Percentiles rank a stretch among this genome's conserved stretches.
phyloP scores from a whole-genome alignment of 2,888 invertebrate species.

The Malacosoma neustria region DNA sequence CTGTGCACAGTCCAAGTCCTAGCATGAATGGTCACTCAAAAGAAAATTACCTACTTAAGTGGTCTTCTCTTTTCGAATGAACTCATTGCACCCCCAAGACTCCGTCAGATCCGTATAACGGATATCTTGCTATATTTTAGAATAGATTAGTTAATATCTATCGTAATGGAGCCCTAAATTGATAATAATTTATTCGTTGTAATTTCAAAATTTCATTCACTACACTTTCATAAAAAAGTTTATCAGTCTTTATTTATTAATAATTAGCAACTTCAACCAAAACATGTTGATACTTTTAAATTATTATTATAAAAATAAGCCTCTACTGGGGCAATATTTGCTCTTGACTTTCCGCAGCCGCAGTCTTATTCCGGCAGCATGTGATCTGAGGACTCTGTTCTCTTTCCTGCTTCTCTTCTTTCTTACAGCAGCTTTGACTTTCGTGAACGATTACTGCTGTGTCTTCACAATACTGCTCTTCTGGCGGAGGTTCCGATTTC shows the following conservation, averaged over 20 bases:
- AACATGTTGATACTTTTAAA: background rate
- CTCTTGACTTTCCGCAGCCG: conserved; percentile 52
- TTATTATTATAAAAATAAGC: no score
- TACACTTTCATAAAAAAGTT: background rate
- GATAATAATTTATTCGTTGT: no score
- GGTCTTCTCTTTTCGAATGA: no score
- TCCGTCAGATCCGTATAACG: no score
- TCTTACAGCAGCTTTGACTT: conserved; percentile 19
- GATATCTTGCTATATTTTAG: no score
- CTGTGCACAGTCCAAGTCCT: no score
- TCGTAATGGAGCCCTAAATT: no score
- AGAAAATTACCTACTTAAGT: no score
- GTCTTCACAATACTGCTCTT: conserved; percentile 29
- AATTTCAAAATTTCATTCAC: no score
- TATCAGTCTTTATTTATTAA: background rate
- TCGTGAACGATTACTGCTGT: conserved; percentile 19
- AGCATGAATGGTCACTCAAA: no score
- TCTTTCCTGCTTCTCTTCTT: conserved; percentile 24
- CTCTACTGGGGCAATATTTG: conserved; percentile 35
- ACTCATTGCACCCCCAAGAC: no score
- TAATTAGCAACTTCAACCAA: background rate
- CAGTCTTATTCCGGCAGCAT: conserved; percentile 44
- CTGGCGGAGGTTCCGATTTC: conserved; percentile 37
- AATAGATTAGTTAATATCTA: no score
- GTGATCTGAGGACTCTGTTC: conserved; percentile 55